phyloP scores from a whole-genome alignment of 2,113 vertebrate genomes.

The Lophius piscatorius region DNA sequence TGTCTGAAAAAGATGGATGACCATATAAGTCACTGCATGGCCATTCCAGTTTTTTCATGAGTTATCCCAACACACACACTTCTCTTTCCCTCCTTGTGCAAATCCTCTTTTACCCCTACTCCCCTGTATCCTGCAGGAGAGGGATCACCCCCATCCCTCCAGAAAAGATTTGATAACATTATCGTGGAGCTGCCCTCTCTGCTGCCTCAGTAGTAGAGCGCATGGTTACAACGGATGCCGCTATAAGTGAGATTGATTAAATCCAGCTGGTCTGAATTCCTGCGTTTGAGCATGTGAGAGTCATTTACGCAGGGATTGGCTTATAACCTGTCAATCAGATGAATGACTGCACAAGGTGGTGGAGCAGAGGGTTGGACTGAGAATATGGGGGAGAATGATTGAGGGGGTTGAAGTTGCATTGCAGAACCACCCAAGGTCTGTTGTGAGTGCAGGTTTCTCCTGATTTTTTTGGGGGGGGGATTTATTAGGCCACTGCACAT shows the following conservation, averaged over 20 bases:
- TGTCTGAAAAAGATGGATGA: no score
- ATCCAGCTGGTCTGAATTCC: constrained; percentile 71
- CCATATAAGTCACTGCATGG: no score
- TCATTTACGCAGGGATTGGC: constrained; percentile 76
- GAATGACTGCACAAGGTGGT: constrained; percentile 63
- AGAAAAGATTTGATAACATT: constrained; percentile 72
- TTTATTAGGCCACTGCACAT: no score
- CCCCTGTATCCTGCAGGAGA: constrained; percentile 46
- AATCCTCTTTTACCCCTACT: constrained; percentile 9
- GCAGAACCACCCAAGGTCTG: constrained; percentile 14
- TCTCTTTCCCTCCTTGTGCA: constrained; percentile 3
- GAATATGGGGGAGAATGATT: constrained; percentile 20
- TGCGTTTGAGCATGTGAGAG: constrained; percentile 72
- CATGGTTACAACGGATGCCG: constrained; percentile 55
- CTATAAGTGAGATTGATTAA: constrained; percentile 82
- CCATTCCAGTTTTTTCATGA: constrained; percentile 6
- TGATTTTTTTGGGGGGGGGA: not conserved
- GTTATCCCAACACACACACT: constrained; percentile 29
- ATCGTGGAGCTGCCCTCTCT: constrained; percentile 67
- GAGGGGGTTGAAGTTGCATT: constrained; percentile 8
- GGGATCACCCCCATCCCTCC: constrained; percentile 49
- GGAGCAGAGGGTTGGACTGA: constrained; percentile 38
- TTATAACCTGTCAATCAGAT: constrained; percentile 78
- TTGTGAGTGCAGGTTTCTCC: constrained; percentile 4
- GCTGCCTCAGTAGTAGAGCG: constrained; percentile 67